Percentiles rank a stretch among this genome's conserved stretches.
Evolutionary conservation across 2,888 invertebrate species (phyloP).

Genomic region (Corythucha ciliata): DNA sequence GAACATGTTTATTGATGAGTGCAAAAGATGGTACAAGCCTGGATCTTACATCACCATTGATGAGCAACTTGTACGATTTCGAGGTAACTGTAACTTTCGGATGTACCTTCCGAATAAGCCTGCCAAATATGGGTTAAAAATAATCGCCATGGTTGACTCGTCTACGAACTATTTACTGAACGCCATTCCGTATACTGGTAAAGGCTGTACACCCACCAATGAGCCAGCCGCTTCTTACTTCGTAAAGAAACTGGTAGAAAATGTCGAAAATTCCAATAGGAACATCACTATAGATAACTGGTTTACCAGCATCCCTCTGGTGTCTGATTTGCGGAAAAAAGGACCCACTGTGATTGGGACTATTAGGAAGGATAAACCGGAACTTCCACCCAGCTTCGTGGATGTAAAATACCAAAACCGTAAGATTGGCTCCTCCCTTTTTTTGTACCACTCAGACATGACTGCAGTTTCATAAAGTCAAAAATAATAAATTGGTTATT

Average conservation of each 20-base stretch:
- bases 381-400: conserved; percentile 37
- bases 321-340: conserved; percentile 25
- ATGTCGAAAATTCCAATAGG: too few species aligned
- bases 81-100: conserved; percentile 33
- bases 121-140: conserved; percentile 35
- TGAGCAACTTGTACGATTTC: conserved; percentile 35
- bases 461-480: conserved; percentile 36
- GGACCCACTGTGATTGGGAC: conserved; percentile 27
- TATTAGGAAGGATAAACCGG: conserved; percentile 33
- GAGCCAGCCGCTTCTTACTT: conserved; percentile 17
- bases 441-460: conserved; percentile 35
- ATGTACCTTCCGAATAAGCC: conserved; percentile 35
- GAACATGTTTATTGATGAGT: conserved; percentile 32
- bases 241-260: conserved; percentile 14
- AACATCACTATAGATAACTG: conserved; percentile 28
- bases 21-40: conserved; percentile 31
- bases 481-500: conserved; percentile 32
- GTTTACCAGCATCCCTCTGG: conserved; percentile 31
- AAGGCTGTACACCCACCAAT: conserved; percentile 6
- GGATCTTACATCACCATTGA: conserved; percentile 33
- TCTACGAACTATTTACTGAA: conserved; percentile 16
- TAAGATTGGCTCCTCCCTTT: conserved; percentile 32
- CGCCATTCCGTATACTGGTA: conserved; percentile 24
- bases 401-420: conserved; percentile 27
- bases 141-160: conserved; percentile 5